Conservation (phyloP, 2,113 vertebrate genomes). For the Sisor rabdophorus region DNA sequence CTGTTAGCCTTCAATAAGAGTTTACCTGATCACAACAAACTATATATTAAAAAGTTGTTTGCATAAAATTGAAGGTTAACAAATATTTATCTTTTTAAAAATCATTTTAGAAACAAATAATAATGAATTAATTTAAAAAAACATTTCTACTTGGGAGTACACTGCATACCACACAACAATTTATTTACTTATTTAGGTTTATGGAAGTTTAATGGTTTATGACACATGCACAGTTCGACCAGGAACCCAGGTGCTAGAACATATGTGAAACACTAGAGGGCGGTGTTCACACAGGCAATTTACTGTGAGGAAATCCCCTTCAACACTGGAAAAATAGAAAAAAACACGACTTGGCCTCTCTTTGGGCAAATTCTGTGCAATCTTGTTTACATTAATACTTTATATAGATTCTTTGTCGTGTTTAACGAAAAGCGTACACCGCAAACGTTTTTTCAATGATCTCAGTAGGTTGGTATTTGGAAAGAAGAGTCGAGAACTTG, state of each 20-base stretch:
- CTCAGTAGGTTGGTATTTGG: not conserved
- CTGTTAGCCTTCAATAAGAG: not conserved
- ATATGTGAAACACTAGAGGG: not conserved
- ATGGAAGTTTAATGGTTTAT: not conserved
- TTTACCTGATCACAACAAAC: too few relatives aligned
- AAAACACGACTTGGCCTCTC: too few relatives aligned
- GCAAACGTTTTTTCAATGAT: not conserved
- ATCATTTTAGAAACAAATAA: too few relatives aligned
- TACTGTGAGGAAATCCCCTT: not conserved
- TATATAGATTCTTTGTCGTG: not conserved
- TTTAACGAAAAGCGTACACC: not conserved
- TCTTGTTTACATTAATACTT: not conserved
- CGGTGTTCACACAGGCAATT: not conserved
- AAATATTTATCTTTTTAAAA: too few relatives aligned
- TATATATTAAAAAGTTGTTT: too few relatives aligned
- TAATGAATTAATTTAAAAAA: too few relatives aligned
- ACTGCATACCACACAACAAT: too few relatives aligned
- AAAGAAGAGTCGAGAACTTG: not conserved
- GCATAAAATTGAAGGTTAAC: too few relatives aligned
- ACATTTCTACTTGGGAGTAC: too few relatives aligned
- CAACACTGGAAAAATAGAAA: not conserved
- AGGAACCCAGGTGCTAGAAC: not conserved
- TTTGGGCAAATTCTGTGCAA: not conserved
- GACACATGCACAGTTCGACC: not conserved
- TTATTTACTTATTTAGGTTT: too few relatives aligned